Conservation (phyloP, 2,113 vertebrate genomes). For the Cottus gobio region DNA sequence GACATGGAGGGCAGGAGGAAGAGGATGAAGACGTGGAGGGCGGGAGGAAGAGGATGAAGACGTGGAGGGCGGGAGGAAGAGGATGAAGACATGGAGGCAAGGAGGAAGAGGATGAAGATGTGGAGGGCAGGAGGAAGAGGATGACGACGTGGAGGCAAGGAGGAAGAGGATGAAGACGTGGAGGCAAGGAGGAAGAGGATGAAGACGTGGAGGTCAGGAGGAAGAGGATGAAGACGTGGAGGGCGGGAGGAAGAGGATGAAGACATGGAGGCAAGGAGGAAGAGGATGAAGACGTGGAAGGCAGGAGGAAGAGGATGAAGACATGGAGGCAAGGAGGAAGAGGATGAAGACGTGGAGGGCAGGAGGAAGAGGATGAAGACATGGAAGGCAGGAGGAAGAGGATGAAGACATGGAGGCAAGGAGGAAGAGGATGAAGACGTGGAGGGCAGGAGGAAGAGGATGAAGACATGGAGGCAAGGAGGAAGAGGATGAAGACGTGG, state of each 20-base stretch:
- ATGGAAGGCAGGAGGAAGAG: background rate
- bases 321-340: too few species aligned
- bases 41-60: background rate
- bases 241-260: background rate
- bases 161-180: background rate
- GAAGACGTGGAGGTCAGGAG: too few species aligned
- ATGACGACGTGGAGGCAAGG: too few species aligned
- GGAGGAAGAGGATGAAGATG: background rate
- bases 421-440: background rate
- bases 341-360: background rate
- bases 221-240: background rate
- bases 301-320: background rate
- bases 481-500: background rate
- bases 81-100: too few species aligned
- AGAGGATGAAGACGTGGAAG: background rate
- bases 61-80: background rate
- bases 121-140: background rate
- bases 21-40: too few species aligned
- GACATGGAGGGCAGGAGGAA: background rate
- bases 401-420: too few species aligned
- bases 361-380: background rate
- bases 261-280: too few species aligned
- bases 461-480: too few species aligned
- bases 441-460: background rate
- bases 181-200: background rate